A percentile compares a stretch with the other conserved stretches of the same genome.
Evolutionary conservation across 2,888 invertebrate species (phyloP).

Genomic region (Chloroclysta siterata): DNA sequence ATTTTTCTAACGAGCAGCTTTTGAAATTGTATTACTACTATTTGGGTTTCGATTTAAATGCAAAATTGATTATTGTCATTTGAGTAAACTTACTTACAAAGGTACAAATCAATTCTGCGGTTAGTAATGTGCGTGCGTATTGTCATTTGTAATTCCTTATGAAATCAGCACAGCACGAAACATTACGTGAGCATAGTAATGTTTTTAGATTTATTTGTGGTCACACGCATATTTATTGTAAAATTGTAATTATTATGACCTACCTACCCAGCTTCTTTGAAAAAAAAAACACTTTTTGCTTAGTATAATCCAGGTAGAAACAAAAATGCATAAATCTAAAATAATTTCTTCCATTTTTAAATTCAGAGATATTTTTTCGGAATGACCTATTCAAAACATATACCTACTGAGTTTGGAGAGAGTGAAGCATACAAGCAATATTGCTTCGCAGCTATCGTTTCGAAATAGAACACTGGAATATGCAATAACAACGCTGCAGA

Average conservation of each 20-base stretch:
- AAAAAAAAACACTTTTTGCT: too few relatives aligned
- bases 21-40: too few relatives aligned
- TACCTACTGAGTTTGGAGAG: too few relatives aligned
- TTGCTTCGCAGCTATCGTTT: background rate
- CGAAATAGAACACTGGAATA: background rate
- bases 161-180: constrained; percentile 55
- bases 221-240: constrained; percentile 29
- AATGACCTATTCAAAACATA: too few relatives aligned
- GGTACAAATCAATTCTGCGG: constrained; percentile 24
- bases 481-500: background rate
- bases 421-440: background rate
- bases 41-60: too few relatives aligned
- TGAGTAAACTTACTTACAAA: constrained; percentile 3
- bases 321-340: too few relatives aligned
- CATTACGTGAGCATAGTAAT: constrained; percentile 52
- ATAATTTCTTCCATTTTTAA: too few relatives aligned
- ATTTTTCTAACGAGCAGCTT: too few relatives aligned
- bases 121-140: constrained; percentile 50
- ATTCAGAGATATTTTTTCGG: too few relatives aligned
- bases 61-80: too few relatives aligned
- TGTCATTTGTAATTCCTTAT: constrained; percentile 56
- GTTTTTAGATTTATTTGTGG: constrained; percentile 34
- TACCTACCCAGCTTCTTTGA: background rate
- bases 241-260: constrained; percentile 13
- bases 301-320: too few relatives aligned